These are phyloP conservation scores for Falco novaeseelandiae DNA, from an alignment of 2,797 vertebrate genomes.

Conservation along the genomic window DNA sequence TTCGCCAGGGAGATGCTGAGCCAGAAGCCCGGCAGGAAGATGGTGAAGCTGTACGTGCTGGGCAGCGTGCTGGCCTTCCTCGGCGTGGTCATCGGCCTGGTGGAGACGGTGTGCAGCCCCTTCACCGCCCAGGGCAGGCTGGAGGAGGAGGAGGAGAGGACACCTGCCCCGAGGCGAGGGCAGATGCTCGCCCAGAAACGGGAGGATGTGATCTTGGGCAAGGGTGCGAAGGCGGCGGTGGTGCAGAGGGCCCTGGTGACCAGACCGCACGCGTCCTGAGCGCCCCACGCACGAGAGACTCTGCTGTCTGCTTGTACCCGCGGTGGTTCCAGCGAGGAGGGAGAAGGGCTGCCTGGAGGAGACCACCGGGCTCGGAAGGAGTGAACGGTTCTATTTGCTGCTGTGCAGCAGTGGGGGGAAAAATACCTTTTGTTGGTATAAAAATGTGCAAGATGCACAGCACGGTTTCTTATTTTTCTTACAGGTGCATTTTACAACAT, in stretches of 20 bases:
- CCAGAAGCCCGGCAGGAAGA: conserved; percentile 79
- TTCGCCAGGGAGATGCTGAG: conserved; percentile 87
- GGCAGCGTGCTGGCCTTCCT: conserved; percentile 88
- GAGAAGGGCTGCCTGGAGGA: neutral
- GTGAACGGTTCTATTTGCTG: conserved; percentile 71
- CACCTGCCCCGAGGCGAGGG: neutral
- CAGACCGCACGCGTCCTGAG: conserved; percentile 82
- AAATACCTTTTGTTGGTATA: conserved; percentile 68
- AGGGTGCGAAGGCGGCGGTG: neutral
- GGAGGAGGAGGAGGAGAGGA: conserved; percentile 56
- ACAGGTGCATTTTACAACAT: conserved; percentile 58
- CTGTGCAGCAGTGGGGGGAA: conserved; percentile 73
- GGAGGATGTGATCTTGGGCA: conserved; percentile 18
- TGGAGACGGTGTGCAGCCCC: conserved; percentile 84
- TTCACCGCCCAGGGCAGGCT: conserved; percentile 72
- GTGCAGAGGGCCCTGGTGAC: conserved; percentile 67
- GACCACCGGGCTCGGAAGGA: neutral
- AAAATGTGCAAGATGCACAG: conserved; percentile 34
- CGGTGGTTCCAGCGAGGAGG: neutral
- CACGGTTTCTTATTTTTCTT: conserved; percentile 71
- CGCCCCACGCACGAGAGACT: neutral
- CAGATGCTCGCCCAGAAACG: neutral
- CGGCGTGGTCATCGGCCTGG: conserved; percentile 82
- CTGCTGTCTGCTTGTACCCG: neutral
- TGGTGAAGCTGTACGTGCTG: conserved; percentile 89